These are phyloP conservation scores for Distichodus sexfasciatus DNA, from an alignment of 2,797 vertebrate species.

Conservation along the genomic window DNA sequence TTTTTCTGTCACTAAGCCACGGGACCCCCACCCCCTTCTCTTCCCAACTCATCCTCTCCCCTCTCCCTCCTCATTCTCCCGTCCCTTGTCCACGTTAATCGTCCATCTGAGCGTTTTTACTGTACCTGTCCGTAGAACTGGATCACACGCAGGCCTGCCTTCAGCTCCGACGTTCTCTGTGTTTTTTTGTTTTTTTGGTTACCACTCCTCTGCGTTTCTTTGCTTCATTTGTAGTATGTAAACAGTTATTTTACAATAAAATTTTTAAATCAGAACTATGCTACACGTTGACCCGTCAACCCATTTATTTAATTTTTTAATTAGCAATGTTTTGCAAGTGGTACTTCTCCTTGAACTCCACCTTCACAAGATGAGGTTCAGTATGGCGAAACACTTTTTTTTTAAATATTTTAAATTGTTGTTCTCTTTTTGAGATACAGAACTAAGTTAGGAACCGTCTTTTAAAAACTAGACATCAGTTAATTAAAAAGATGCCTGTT, in stretches of 20 bases:
- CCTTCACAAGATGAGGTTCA: too few species aligned
- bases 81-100: constrained; percentile 60
- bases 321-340: too few species aligned
- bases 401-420: too few species aligned
- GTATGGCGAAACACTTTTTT: too few species aligned
- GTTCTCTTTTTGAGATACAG: too few species aligned
- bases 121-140: constrained; percentile 57
- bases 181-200: constrained; percentile 26
- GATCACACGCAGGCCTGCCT: constrained; percentile 59
- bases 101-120: constrained; percentile 64
- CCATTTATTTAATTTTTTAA: constrained; percentile 57
- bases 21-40: too few species aligned
- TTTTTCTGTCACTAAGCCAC: constrained; percentile 66
- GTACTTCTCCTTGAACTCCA: too few species aligned
- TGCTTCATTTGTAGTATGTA: constrained; percentile 80
- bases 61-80: too few species aligned
- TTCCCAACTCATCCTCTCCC: too few species aligned
- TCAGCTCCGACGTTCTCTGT: constrained; percentile 57
- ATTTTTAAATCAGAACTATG: constrained; percentile 77
- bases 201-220: constrained; percentile 71
- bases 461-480: too few species aligned
- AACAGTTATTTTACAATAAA: constrained; percentile 77
- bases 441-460: too few species aligned
- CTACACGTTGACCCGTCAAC: constrained; percentile 69
- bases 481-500: too few species aligned